Evolutionary conservation across 1,140 invertebrate genomes (phyloP).

Genomic region (Drosophila orena): DNA sequence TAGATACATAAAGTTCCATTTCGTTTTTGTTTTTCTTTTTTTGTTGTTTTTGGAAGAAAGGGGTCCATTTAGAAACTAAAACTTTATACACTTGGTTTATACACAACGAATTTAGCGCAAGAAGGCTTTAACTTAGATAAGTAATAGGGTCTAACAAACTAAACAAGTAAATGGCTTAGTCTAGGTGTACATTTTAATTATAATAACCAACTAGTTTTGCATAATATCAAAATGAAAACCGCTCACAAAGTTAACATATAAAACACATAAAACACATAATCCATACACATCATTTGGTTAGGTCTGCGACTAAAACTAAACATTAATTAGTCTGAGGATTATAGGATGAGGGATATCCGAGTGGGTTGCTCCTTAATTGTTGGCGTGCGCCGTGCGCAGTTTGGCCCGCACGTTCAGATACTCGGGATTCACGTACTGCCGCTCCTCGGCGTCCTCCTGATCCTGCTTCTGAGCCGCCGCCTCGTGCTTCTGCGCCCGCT

Average conservation of each 20-base stretch:
- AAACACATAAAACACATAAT: constrained; percentile 33
- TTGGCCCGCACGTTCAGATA: constrained; percentile 86
- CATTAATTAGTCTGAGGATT: constrained; percentile 27
- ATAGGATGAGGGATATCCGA: constrained; percentile 31
- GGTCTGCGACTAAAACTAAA: constrained; percentile 28
- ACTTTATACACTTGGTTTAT: constrained; percentile 68
- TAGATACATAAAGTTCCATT: constrained; percentile 53
- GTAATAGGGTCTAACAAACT: constrained; percentile 39
- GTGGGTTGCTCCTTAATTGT: constrained; percentile 36
- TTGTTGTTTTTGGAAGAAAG: constrained; percentile 56
- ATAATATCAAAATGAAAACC: constrained; percentile 56
- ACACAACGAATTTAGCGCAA: constrained; percentile 44
- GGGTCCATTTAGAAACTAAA: constrained; percentile 58
- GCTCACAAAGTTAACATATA: constrained; percentile 46
- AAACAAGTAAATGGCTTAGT: constrained; percentile 43
- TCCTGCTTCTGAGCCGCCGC: constrained; percentile 69
- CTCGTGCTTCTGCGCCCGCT: constrained; percentile 82
- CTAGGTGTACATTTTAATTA: constrained; percentile 40
- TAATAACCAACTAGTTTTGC: constrained; percentile 46
- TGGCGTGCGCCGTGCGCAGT: constrained; percentile 79
- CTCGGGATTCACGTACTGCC: constrained; percentile 85
- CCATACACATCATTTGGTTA: constrained; percentile 38
- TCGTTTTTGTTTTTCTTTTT: constrained; percentile 18
- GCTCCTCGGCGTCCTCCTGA: constrained; percentile 85
- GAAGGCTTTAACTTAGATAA: constrained; percentile 33